Conservation (phyloP, 1,140 invertebrate genomes). For the Sweltsa coloradensis region DNA sequence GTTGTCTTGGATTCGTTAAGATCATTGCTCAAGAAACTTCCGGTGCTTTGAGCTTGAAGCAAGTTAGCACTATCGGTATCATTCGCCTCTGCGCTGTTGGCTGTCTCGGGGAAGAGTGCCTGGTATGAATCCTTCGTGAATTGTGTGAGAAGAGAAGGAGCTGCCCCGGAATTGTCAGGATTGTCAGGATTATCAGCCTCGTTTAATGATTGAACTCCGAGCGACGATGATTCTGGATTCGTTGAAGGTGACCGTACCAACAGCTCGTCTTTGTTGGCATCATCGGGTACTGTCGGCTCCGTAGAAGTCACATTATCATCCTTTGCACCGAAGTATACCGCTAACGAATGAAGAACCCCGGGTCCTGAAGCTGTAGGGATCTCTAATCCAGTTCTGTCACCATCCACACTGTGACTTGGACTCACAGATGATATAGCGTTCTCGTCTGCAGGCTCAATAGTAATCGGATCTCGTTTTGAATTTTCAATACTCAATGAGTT, state of each 20-base stretch:
- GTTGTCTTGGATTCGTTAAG: too few relatives aligned
- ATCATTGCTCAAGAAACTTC: too few relatives aligned
- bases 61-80: neutral
- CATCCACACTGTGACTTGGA: too few relatives aligned
- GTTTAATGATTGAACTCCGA: too few relatives aligned
- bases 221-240: too few relatives aligned
- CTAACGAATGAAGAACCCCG: slow-evolving; percentile 60
- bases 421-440: too few relatives aligned
- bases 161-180: neutral
- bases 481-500: too few relatives aligned
- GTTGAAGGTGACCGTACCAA: too few relatives aligned
- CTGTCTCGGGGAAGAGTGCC: neutral
- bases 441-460: too few relatives aligned
- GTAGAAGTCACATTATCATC: neutral
- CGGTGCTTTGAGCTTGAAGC: too few relatives aligned
- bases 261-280: too few relatives aligned
- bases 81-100: neutral
- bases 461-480: too few relatives aligned
- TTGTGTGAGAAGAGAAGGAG: slow-evolving; percentile 1
- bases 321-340: slow-evolving; percentile 58
- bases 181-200: neutral
- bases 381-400: neutral
- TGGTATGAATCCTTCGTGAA: neutral
- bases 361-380: slow-evolving; percentile 43
- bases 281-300: neutral